Evolutionary conservation across 1,140 invertebrate species (phyloP).

Genomic region (Lysiphlebus fabarum): DNA sequence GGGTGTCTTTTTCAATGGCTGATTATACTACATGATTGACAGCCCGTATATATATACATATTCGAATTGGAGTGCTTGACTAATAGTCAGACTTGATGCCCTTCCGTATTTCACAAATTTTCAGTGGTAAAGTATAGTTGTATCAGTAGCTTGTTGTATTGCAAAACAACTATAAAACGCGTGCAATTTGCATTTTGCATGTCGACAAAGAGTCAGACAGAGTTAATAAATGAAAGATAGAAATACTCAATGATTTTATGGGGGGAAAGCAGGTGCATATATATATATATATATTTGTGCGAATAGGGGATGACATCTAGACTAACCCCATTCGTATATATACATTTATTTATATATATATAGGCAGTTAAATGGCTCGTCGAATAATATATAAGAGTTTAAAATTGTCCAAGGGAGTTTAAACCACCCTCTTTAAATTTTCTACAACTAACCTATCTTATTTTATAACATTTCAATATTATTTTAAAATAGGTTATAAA

Average conservation of each 20-base stretch:
- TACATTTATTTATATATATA: not conserved
- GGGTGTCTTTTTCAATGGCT: not conserved
- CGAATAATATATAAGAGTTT: slow-evolving; percentile 3
- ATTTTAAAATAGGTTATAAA: slow-evolving; percentile 11
- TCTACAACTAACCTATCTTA: not conserved
- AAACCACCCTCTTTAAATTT: slow-evolving; percentile 4
- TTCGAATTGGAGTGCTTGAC: slow-evolving; percentile 13
- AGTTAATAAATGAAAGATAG: not conserved
- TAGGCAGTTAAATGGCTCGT: slow-evolving; percentile 15
- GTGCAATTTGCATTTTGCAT: slow-evolving; percentile 11
- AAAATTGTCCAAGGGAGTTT: not conserved
- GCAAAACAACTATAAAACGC: not conserved
- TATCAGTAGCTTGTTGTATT: slow-evolving; percentile 7
- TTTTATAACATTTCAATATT: slow-evolving; percentile 15
- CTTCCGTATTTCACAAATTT: not conserved
- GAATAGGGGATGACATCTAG: not conserved
- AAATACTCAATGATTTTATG: not conserved
- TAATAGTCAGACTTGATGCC: slow-evolving; percentile 8
- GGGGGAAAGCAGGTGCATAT: slow-evolving; percentile 17
- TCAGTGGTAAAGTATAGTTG: slow-evolving; percentile 5
- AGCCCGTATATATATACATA: slow-evolving; percentile 16
- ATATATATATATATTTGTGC: too few species aligned
- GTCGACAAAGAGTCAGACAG: slow-evolving; percentile 1
- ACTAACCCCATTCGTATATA: not conserved
- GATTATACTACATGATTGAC: slow-evolving; percentile 10